Evolutionary conservation across 2,888 invertebrate species (phyloP).

Genomic region (Chydorus sphaericus): DNA sequence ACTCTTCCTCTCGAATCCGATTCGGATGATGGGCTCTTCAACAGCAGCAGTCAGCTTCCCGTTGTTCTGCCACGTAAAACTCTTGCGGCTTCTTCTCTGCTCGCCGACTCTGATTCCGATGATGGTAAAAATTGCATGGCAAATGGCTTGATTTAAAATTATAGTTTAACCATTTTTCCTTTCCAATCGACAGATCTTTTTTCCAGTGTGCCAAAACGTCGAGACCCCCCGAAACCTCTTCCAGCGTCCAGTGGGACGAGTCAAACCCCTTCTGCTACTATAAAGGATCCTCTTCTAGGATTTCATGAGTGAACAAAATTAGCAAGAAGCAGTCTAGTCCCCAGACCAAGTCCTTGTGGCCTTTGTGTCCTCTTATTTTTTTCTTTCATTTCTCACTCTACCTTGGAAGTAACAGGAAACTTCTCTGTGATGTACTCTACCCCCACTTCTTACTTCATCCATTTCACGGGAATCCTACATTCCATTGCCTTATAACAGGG

Average conservation of each 20-base stretch:
- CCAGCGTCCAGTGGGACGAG: not conserved
- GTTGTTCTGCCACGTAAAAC: not conserved
- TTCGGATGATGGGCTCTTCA: not conserved
- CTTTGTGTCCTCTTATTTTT: not conserved
- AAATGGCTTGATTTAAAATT: not conserved
- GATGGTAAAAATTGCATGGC: not conserved
- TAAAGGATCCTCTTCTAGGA: not conserved
- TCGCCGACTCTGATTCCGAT: not conserved
- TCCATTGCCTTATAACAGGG: not conserved
- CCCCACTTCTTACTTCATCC: not conserved
- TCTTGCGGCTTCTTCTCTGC: not conserved
- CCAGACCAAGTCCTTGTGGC: constrained; percentile 5
- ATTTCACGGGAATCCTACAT: not conserved
- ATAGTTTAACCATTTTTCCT: too few species aligned
- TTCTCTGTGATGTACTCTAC: not conserved
- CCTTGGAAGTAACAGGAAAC: not conserved
- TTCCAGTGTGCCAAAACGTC: not conserved
- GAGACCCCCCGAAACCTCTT: not conserved
- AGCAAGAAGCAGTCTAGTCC: not conserved
- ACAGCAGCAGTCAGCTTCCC: not conserved
- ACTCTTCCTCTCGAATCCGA: not conserved
- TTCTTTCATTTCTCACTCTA: not conserved
- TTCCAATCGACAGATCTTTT: too few species aligned
- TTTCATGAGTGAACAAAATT: not conserved
- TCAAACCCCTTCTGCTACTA: not conserved